Conservation (phyloP, 2,797 vertebrate species). For the Neoniphon sammara region DNA sequence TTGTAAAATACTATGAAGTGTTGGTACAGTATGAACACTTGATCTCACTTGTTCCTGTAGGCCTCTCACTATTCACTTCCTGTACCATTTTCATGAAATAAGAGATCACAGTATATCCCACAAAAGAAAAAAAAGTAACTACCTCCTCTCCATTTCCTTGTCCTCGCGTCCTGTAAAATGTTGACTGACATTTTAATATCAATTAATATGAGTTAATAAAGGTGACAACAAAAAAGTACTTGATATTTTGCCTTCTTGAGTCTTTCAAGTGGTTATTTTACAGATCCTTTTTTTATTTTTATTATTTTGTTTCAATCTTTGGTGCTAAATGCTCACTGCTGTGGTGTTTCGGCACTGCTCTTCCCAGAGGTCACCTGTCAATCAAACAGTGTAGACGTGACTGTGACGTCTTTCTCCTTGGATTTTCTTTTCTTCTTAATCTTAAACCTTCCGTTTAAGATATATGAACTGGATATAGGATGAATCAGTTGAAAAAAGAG, state of each 20-base stretch:
- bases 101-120: constrained; percentile 27
- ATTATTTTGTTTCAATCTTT: no score
- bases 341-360: no score
- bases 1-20: not conserved
- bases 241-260: not conserved
- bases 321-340: no score
- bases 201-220: constrained; percentile 60
- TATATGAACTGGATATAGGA: no score
- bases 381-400: no score
- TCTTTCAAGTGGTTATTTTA: not conserved
- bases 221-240: constrained; percentile 18
- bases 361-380: no score
- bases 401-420: no score
- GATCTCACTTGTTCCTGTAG: not conserved
- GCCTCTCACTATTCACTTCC: constrained; percentile 20
- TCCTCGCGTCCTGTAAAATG: constrained; percentile 52
- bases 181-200: constrained; percentile 57
- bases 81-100: constrained; percentile 22
- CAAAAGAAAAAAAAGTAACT: constrained; percentile 37
- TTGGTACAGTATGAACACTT: no score
- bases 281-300: not conserved
- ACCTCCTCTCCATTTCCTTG: constrained; percentile 61
- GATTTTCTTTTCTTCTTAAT: no score
- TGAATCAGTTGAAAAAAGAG: no score
- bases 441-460: no score